Percentiles rank a stretch among this genome's conserved stretches.
Conservation (phyloP, 1,140 invertebrate genomes). For the Drosophila baimaii region DNA sequence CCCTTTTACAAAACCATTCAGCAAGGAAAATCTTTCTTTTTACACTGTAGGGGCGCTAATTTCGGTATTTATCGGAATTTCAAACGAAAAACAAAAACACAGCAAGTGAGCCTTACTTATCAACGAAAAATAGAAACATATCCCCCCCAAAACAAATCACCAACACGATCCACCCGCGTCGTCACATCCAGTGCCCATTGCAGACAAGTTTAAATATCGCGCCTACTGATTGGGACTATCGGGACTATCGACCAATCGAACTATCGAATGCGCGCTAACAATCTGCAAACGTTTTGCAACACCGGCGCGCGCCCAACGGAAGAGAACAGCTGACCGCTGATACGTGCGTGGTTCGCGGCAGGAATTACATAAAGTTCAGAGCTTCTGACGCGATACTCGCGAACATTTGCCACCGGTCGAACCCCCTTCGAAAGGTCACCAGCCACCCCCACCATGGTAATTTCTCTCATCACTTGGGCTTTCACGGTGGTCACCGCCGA, state of each 20-base stretch:
- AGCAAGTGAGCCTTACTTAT: conserved; percentile 37
- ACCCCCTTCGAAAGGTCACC: conserved; percentile 36
- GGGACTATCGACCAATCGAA: conserved; percentile 10
- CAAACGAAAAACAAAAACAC: too few species aligned
- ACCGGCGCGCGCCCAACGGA: conserved; percentile 24
- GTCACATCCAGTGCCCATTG: conserved; percentile 5
- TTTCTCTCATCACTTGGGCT: conserved; percentile 49
- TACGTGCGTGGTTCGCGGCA: conserved; percentile 68
- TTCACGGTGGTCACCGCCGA: not conserved
- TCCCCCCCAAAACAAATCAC: conserved; percentile 10
- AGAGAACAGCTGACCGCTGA: conserved; percentile 64
- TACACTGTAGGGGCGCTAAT: too few species aligned
- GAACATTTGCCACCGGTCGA: conserved; percentile 36
- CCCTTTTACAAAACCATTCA: too few species aligned
- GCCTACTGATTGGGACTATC: conserved; percentile 21
- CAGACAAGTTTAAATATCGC: conserved; percentile 29
- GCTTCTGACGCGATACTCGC: conserved; percentile 59
- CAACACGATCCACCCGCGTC: conserved; percentile 16
- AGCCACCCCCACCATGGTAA: conserved; percentile 60
- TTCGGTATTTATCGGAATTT: too few species aligned
- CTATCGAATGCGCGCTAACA: conserved; percentile 8
- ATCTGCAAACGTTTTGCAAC: conserved; percentile 9
- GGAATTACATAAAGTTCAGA: conserved; percentile 77
- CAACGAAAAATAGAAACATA: conserved; percentile 24
- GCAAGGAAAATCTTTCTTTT: too few species aligned